Evolutionary conservation across 2,113 vertebrate genomes (phyloP).

Genomic region (Seriola rivoliana): DNA sequence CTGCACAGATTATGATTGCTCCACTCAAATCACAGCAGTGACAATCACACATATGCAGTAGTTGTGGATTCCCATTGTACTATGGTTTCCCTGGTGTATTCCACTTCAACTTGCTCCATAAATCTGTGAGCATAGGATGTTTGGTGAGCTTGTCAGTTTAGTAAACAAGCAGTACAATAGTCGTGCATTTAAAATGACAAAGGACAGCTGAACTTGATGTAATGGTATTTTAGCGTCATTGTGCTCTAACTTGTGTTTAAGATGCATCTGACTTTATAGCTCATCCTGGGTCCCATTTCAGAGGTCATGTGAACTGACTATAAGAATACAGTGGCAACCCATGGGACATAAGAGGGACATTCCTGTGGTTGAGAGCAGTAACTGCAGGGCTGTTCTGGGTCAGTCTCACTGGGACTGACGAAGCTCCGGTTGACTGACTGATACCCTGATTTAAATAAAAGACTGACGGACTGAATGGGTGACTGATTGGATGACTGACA

Average conservation of each 20-base stretch:
- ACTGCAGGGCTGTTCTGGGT: conserved; percentile 39
- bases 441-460: conserved; percentile 42
- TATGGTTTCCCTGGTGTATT: conserved; percentile 1
- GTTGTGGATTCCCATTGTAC: conserved; percentile 33
- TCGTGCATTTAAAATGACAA: conserved; percentile 23
- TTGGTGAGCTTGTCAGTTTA: background rate
- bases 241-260: conserved; percentile 30
- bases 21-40: conserved; percentile 28
- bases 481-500: conserved; percentile 14
- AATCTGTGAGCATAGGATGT: background rate
- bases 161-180: conserved; percentile 26
- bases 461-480: conserved; percentile 3
- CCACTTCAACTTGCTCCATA: conserved; percentile 5
- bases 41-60: conserved; percentile 32
- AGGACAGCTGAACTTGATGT: background rate
- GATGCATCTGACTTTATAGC: conserved; percentile 25
- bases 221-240: conserved; percentile 1
- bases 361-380: conserved; percentile 66
- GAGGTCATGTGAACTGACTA: conserved; percentile 79
- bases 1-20: conserved; percentile 18
- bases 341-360: conserved; percentile 68
- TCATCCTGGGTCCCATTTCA: conserved; percentile 35
- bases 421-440: conserved; percentile 52
- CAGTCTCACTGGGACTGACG: conserved; percentile 47
- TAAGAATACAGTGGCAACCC: conserved; percentile 64